A percentile compares a stretch with the other conserved stretches of the same genome.
phyloP scores from a whole-genome alignment of 2,888 invertebrate genomes.

The Harmothoe impar region DNA sequence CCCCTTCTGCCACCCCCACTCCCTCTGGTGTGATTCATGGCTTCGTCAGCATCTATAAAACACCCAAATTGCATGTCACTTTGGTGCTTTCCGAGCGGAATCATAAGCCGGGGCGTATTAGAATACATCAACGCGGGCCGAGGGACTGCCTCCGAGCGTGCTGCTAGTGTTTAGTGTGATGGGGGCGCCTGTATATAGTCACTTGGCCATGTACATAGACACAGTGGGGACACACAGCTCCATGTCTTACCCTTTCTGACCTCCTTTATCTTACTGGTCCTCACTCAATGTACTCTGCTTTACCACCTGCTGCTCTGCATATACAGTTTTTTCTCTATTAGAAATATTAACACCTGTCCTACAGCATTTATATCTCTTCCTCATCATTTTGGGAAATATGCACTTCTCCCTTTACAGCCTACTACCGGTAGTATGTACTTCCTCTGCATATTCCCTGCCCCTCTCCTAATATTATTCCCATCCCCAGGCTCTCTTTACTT shows the following conservation, averaged over 20 bases:
- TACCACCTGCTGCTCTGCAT: too few relatives aligned
- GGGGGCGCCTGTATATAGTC: neutral
- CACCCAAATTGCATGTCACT: conserved; percentile 39
- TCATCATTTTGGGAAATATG: too few relatives aligned
- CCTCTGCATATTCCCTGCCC: too few relatives aligned
- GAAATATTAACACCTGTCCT: too few relatives aligned
- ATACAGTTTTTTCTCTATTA: too few relatives aligned
- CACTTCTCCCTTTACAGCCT: too few relatives aligned
- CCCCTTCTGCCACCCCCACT: neutral
- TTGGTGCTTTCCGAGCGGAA: conserved; percentile 42
- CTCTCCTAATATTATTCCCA: too few relatives aligned
- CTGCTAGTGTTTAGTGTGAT: neutral
- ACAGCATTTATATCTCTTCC: too few relatives aligned
- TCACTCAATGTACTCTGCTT: too few relatives aligned
- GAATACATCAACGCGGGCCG: conserved; percentile 18
- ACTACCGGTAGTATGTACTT: too few relatives aligned
- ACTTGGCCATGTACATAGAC: neutral
- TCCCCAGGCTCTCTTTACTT: too few relatives aligned
- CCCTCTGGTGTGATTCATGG: conserved; percentile 10
- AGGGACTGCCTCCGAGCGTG: neutral
- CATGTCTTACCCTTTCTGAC: neutral
- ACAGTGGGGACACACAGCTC: neutral
- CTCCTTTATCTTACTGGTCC: neutral
- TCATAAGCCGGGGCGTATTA: conserved; percentile 35
- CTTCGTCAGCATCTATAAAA: conserved; percentile 11